These are phyloP conservation scores for Araneus ventricosus DNA, from an alignment of 1,140 invertebrate species.

Conservation along the genomic window DNA sequence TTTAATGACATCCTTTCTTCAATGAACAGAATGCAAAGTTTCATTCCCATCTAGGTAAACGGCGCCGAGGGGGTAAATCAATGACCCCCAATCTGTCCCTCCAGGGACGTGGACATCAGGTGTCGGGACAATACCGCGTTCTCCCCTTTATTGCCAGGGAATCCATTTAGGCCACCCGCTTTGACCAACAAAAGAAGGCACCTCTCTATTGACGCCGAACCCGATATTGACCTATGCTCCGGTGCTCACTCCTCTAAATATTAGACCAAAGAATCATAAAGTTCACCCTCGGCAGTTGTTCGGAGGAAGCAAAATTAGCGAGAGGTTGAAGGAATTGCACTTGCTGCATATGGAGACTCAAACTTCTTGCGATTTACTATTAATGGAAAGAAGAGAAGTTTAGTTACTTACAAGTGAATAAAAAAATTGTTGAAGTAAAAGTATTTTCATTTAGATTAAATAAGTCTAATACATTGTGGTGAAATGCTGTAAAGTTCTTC, in stretches of 20 bases:
- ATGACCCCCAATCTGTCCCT: not conserved
- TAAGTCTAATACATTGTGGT: too few species aligned
- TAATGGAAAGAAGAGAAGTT: too few species aligned
- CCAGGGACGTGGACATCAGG: not conserved
- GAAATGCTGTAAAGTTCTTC: too few species aligned
- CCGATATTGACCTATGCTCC: conserved; percentile 26
- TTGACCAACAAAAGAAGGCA: conserved; percentile 38
- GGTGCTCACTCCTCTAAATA: not conserved
- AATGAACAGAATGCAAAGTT: too few species aligned
- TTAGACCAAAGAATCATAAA: not conserved
- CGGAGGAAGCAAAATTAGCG: not conserved
- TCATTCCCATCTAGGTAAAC: too few species aligned
- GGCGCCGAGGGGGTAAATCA: not conserved
- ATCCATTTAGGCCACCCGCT: conserved; percentile 24
- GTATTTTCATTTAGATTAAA: too few species aligned
- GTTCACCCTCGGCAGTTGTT: not conserved
- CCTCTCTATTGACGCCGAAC: not conserved
- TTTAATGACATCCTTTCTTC: too few species aligned
- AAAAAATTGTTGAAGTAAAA: too few species aligned
- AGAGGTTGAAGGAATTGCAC: not conserved
- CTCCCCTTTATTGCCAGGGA: conserved; percentile 46
- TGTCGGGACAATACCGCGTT: not conserved
- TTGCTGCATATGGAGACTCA: too few species aligned
- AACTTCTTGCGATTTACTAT: too few species aligned
- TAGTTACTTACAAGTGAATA: too few species aligned